Base-by-base conservation (phyloP, 2,113 vertebrate species). In the Colinus virginianus region DNA sequence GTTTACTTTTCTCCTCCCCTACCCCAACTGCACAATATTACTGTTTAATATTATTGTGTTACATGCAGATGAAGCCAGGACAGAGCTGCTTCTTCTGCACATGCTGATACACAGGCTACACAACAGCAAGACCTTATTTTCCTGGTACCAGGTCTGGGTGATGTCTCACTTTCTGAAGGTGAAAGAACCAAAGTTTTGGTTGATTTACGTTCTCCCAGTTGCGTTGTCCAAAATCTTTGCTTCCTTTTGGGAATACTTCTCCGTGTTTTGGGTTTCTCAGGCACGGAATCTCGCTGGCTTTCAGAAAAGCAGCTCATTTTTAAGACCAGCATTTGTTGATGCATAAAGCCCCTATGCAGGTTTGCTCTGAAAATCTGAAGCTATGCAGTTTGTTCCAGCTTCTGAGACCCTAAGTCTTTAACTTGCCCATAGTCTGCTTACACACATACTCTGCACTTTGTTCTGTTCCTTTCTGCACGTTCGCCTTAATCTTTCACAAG, bases 21-120 rank as follows among this genome's bases (percentile, higher is more conserved):
- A 6, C 30, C 45, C n/a, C 38, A 30, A 4, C 70, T 88, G 51
- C 40, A 86, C 53, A 86, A 70, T 77, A 48, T 78, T 86, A 42
- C 80, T 90, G 40, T 40, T 40, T 40, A 86, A 72, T 77, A 48
- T 78, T 86, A 42, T 78, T 90, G 34, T 25, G 20, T 49, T 48
- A 22, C n/a, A 12, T 21, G n/a, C 11, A 78, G 93, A 88, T 5
- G 32, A 91, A 92, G 95, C 84, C 83, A 87, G 55, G 94, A 77
- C 72, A 72, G 49, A 51, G 63, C 13, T 66, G 16, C 68, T 94
- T 59, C 9, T 80, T 95, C 95, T 6, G 15, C 42, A 53, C 64
- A 74, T 19, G 3, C 61, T 77, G 74, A 91, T 90, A 78, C 1
- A 38, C 79, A 77, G 55, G 75, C 69, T 84, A 2, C 78, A 63